Percentiles rank a stretch among this genome's conserved stretches.
Evolutionary conservation across 53 echinoderm and acorn worm species (phyloP).

Genomic region (Patiria pectinifera): DNA sequence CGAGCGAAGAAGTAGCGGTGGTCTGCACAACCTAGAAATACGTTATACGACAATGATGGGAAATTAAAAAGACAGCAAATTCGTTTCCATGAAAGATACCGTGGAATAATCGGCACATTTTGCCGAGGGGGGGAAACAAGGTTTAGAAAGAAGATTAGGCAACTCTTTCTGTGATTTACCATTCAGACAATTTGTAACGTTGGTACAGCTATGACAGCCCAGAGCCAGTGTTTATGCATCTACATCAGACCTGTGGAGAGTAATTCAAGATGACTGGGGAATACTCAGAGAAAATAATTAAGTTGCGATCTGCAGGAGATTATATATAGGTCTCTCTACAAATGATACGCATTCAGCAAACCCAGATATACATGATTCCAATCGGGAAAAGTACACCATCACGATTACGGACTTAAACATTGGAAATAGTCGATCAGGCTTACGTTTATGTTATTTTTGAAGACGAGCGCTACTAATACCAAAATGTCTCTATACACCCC

Average conservation of each 20-base stretch:
- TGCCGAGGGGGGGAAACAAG: neutral
- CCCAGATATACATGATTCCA: neutral
- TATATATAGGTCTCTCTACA: neutral
- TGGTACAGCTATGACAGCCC: neutral
- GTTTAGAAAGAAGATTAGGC: neutral
- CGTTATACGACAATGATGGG: neutral
- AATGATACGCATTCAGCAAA: neutral
- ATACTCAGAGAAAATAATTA: neutral
- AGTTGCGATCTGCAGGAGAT: neutral
- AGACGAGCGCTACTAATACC: neutral
- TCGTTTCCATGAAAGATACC: neutral
- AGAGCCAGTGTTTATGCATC: neutral
- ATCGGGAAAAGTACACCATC: neutral
- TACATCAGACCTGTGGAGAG: neutral
- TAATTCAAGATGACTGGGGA: neutral
- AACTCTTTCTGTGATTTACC: neutral
- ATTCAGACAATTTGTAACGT: neutral
- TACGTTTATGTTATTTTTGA: no score
- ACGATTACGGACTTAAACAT: neutral
- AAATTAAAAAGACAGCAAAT: neutral
- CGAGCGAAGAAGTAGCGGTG: neutral
- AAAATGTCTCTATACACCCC: neutral
- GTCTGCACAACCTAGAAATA: neutral
- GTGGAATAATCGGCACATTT: neutral
- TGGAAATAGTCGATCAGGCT: no score